These are phyloP conservation scores for Phortica okadai DNA, from an alignment of 2,888 invertebrate genomes.

Conservation along the genomic window DNA sequence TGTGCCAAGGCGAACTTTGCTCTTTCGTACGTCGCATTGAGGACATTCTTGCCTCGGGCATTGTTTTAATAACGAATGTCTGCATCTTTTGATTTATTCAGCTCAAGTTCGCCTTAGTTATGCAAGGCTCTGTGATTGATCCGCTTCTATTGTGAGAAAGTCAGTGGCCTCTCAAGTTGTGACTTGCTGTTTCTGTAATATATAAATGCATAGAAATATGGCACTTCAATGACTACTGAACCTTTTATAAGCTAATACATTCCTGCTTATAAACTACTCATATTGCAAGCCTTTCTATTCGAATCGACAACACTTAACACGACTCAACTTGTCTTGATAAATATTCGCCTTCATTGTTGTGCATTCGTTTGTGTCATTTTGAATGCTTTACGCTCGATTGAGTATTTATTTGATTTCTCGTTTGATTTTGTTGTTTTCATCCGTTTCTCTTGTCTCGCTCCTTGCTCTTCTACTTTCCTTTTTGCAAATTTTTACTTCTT, in stretches of 20 bases:
- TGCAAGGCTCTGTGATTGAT: neutral
- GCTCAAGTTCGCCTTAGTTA: neutral
- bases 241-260: neutral
- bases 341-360: neutral
- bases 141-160: neutral
- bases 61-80: neutral
- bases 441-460: slow-evolving; percentile 19
- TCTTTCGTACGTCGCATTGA: neutral
- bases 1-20: neutral
- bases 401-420: slow-evolving; percentile 71
- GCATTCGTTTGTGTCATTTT: slow-evolving; percentile 50
- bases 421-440: slow-evolving; percentile 55
- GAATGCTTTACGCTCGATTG: slow-evolving; percentile 69
- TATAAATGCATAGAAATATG: neutral
- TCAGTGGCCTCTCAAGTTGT: too few relatives aligned
- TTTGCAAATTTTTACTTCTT: neutral
- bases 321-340: neutral
- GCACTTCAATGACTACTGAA: neutral
- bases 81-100: neutral
- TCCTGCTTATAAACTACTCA: neutral
- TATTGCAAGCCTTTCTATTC: neutral
- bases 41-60: neutral
- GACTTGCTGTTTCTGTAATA: too few relatives aligned
- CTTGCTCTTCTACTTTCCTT: neutral
- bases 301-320: neutral